A percentile compares a stretch with the other conserved stretches of the same genome.
These are phyloP conservation scores for Gallinago solitaria DNA, from an alignment of 2,797 vertebrate species.

Conservation along the genomic window DNA sequence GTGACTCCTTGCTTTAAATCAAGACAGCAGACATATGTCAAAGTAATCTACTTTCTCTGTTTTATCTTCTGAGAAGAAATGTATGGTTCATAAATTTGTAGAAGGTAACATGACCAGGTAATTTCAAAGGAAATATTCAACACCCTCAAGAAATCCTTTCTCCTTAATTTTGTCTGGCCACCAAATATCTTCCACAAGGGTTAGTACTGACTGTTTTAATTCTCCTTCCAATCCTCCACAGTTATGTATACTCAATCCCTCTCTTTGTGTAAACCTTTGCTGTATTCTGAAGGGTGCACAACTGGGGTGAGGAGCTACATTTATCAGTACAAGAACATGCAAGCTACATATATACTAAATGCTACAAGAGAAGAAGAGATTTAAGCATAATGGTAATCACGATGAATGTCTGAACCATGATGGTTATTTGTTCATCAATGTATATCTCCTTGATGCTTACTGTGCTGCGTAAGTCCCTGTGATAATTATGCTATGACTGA, in stretches of 20 bases:
- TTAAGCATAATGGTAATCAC: neutral
- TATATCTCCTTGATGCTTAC: neutral
- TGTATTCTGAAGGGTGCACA: neutral
- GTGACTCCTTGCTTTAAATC: neutral
- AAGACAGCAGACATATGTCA: neutral
- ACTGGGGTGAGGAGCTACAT: neutral
- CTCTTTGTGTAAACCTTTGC: neutral
- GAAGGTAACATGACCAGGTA: neutral
- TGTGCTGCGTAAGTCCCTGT: neutral
- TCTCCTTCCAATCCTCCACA: neutral
- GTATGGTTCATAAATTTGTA: conserved; percentile 30
- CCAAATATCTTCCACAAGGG: neutral
- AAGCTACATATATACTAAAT: neutral
- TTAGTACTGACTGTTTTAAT: neutral
- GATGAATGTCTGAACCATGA: neutral
- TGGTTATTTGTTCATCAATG: neutral
- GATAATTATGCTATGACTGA: neutral
- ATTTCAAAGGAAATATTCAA: conserved; percentile 19
- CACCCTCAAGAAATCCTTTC: neutral
- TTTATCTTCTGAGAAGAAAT: conserved; percentile 56
- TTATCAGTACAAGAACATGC: neutral
- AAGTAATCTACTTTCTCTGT: neutral
- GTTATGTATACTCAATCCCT: neutral
- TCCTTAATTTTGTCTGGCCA: neutral
- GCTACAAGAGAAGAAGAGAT: neutral